A percentile compares a stretch with the other conserved stretches of the same genome.
These are phyloP conservation scores for Pygoscelis antarcticus DNA, from an alignment of 2,113 vertebrate species.

Conservation along the genomic window DNA sequence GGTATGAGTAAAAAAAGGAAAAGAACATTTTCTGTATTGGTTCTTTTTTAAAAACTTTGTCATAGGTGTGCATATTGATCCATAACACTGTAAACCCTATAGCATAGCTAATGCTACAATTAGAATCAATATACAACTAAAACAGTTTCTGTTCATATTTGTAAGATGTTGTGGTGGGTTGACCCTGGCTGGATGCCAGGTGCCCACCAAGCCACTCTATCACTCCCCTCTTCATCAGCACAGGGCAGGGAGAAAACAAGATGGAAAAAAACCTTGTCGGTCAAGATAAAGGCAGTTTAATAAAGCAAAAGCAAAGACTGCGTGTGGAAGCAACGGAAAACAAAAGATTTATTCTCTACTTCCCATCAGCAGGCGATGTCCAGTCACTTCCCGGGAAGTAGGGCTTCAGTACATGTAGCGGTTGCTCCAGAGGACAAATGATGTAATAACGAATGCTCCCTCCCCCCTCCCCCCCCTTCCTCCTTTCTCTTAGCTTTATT, in stretches of 20 bases:
- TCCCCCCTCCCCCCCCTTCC: accelerated
- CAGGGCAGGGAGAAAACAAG: not conserved
- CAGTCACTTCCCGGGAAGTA: not conserved
- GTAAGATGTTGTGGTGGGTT: accelerated
- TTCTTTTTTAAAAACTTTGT: not conserved
- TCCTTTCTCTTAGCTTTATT: not conserved
- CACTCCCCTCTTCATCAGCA: not conserved
- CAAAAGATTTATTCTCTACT: not conserved
- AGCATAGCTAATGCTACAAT: not conserved
- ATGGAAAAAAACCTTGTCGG: not conserved
- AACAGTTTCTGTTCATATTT: not conserved
- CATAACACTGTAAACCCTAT: not conserved
- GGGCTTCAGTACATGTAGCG: accelerated
- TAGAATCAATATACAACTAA: not conserved
- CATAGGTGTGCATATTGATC: not conserved
- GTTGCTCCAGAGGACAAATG: not conserved
- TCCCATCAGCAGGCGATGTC: not conserved
- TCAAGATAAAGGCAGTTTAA: not conserved
- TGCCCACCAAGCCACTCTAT: not conserved
- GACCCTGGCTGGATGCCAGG: not conserved
- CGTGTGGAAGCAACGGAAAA: not conserved
- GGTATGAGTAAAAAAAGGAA: not conserved
- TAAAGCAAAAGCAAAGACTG: not conserved
- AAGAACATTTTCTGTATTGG: not conserved
- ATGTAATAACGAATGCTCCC: accelerated